phyloP scores from a whole-genome alignment of 37 sponge, comb jelly and placozoan genomes.

The Crambe crambe region DNA sequence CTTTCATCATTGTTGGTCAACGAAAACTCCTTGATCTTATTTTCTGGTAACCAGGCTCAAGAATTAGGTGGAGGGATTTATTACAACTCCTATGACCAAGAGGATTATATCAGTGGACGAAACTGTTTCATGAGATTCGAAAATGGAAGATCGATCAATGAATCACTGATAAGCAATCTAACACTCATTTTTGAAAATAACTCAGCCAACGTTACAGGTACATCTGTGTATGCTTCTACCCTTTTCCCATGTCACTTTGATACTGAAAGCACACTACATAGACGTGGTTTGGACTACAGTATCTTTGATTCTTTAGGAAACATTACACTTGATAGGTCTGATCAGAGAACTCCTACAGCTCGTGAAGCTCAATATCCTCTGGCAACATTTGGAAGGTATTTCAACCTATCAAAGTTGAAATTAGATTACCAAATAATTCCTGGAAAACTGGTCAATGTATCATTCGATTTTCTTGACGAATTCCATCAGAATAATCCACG shows the following conservation, averaged over 20 bases:
- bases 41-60: conserved; percentile 38
- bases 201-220: neutral
- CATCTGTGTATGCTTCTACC: neutral
- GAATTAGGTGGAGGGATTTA: conserved; percentile 60
- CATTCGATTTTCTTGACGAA: too few relatives aligned
- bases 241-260: neutral
- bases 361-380: too few relatives aligned
- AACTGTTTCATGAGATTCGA: neutral
- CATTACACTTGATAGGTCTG: too few relatives aligned
- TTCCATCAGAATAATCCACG: too few relatives aligned
- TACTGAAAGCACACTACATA: too few relatives aligned
- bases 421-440: too few relatives aligned
- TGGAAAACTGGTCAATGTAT: too few relatives aligned
- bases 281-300: too few relatives aligned
- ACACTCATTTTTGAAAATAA: neutral
- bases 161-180: conserved; percentile 16
- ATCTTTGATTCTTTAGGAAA: too few relatives aligned
- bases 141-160: neutral
- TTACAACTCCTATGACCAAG: neutral
- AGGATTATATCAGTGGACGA: neutral
- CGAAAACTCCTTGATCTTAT: neutral
- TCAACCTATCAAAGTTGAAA: too few relatives aligned
- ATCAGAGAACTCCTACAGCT: too few relatives aligned
- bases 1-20: conserved; percentile 15
- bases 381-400: too few relatives aligned